Conservation (phyloP, 2,113 vertebrate species). For the Arenaria interpres region DNA sequence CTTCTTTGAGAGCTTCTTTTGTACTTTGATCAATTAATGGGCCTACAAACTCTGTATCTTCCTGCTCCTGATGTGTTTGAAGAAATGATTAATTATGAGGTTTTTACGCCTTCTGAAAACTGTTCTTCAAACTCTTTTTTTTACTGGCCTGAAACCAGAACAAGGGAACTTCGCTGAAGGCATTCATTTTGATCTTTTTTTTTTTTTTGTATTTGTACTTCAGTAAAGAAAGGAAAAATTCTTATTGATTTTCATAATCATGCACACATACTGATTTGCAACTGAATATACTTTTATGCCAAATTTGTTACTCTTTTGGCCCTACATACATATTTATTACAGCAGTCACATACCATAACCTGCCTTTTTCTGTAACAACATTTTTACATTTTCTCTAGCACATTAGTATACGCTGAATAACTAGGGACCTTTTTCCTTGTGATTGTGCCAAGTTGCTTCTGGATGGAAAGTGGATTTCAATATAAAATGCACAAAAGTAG, state of each 20-base stretch:
- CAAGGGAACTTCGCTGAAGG: neutral
- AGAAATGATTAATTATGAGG: conserved; percentile 50
- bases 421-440: neutral
- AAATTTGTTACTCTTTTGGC: neutral
- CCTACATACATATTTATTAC: neutral
- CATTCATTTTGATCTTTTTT: conserved; percentile 3
- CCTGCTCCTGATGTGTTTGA: conserved; percentile 31
- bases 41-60: conserved; percentile 22
- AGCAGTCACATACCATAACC: neutral
- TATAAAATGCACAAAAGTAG: neutral
- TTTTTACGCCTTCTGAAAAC: neutral
- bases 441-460: neutral
- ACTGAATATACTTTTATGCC: neutral
- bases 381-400: neutral
- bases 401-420: neutral
- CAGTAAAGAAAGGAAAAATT: neutral
- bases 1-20: conserved; percentile 34
- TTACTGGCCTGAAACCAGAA: neutral
- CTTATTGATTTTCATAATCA: conserved; percentile 1
- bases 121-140: conserved; percentile 13
- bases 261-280: neutral
- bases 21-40: conserved; percentile 54
- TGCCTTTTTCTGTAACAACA: neutral
- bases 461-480: neutral
- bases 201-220: neutral